Base-by-base conservation (phyloP, 2,888 invertebrate genomes). In the Chymomyza caudatula region DNA sequence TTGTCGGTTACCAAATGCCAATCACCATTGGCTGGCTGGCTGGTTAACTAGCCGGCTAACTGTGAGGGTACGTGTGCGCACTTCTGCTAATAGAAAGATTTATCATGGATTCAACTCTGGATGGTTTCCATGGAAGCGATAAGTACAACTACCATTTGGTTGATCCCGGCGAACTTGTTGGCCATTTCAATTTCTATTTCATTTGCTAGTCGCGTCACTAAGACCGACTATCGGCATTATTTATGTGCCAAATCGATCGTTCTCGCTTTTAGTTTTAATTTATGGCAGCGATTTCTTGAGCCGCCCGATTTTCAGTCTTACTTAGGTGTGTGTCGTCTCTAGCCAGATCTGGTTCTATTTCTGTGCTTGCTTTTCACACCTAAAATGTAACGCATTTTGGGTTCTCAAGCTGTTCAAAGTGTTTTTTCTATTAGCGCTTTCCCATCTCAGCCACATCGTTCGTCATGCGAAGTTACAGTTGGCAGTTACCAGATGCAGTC, bases 1-100 rank as follows among this genome's bases (percentile, higher is more conserved):
- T 37, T 37, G 29, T 37, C 29, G 29, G 29, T 37, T 56, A 56
- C 17, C 43, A 62, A 58, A 44, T 49, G 54, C 25, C 55, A 66
- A 56, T 63, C 65, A 57, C 51, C 60, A 60, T 43, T 51, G 20
- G 15, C 37, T 15, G 22, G 42, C 57, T n/a, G 44, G 42, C 44
- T 19, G 51, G 29, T 51, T 42, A 5, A 23, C 4, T 49, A 15
- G 4, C 23, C 25, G 20, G 49, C 54, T 47, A 60, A 37, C 55
- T 44, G 42, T 25, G 23, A 23, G 29, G 55, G 62, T 73, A 71
- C 73, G 73, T 72, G 76, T 71, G 64, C 63, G 63, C 78, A 79
- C 71, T 68, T 78, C 77, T 86, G 71, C 80, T 87, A 87, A 88
- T 87, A 87, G 88, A 87, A 86, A 87, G 88, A 88, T 87, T 87